A percentile compares a stretch with the other conserved stretches of the same genome.
These are phyloP conservation scores for Phlogophora meticulosa DNA, from an alignment of 2,888 invertebrate species.

Conservation along the genomic window DNA sequence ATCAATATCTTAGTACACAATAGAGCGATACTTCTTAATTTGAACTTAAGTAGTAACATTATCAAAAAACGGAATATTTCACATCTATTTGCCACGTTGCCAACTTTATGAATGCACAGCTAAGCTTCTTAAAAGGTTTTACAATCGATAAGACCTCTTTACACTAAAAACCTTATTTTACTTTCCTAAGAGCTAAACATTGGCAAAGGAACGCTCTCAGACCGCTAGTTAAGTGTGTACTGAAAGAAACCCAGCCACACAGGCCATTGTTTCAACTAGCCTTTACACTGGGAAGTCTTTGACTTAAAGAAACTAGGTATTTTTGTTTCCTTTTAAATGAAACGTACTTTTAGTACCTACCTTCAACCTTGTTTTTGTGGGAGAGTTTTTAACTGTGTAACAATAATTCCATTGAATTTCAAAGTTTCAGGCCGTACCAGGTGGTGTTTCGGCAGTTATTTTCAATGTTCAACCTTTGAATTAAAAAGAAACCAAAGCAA, in stretches of 20 bases:
- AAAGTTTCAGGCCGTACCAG: too few species aligned
- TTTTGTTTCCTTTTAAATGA: conserved; percentile 18
- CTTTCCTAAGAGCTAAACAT: conserved; percentile 7
- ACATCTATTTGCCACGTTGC: not conserved
- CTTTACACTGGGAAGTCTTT: conserved; percentile 35
- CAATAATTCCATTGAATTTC: not conserved
- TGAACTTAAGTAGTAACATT: too few species aligned
- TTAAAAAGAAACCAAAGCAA: too few species aligned
- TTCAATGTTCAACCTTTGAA: too few species aligned
- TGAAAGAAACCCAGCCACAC: conserved; percentile 4
- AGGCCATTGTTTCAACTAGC: conserved; percentile 33
- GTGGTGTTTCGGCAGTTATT: too few species aligned
- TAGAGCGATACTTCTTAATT: too few species aligned
- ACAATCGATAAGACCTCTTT: not conserved
- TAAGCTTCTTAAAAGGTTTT: not conserved
- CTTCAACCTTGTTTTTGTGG: not conserved
- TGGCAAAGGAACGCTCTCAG: conserved; percentile 32
- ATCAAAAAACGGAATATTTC: too few species aligned
- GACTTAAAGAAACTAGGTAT: conserved; percentile 22
- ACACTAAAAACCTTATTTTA: not conserved
- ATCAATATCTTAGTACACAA: too few species aligned
- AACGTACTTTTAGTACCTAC: not conserved
- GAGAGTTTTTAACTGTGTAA: not conserved
- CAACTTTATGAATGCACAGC: not conserved
- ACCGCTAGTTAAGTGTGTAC: conserved; percentile 29